Evolutionary conservation across 2,113 vertebrate genomes (phyloP).

Genomic region (Malurus alboscapulatus): DNA sequence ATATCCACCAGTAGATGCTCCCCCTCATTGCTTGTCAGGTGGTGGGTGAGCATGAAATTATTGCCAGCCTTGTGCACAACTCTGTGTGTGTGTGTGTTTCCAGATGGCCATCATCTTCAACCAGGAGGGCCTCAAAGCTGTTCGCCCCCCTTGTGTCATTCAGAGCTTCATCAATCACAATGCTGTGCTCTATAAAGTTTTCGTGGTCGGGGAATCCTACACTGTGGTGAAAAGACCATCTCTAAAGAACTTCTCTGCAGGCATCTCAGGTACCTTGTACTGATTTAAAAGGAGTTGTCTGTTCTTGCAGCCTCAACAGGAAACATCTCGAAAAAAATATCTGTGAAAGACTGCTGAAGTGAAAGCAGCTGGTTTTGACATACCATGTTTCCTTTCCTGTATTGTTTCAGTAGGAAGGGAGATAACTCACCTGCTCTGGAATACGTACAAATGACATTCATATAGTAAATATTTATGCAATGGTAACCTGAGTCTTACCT

Average conservation of each 20-base stretch:
- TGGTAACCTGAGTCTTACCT: conserved; percentile 32
- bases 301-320: neutral
- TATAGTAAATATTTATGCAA: neutral
- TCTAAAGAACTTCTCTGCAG: conserved; percentile 95
- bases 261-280: conserved; percentile 83
- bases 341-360: neutral
- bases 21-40: neutral
- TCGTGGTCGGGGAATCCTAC: conserved; percentile 95
- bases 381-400: neutral
- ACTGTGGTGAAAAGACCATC: conserved; percentile 95
- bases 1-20: neutral
- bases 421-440: conserved; percentile 5
- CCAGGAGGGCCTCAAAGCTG: conserved; percentile 89
- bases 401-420: conserved; percentile 7
- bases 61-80: neutral
- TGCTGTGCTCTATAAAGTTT: conserved; percentile 96
- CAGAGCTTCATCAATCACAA: conserved; percentile 99
- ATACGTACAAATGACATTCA: neutral
- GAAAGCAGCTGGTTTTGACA: neutral
- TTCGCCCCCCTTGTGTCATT: conserved; percentile 93
- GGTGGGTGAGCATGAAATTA: neutral
- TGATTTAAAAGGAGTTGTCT: neutral
- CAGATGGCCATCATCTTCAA: conserved; percentile 99
- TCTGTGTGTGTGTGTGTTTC: neutral
- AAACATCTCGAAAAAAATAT: neutral